Base-by-base conservation (phyloP, 2,113 vertebrate species). In the Galbula dea region DNA sequence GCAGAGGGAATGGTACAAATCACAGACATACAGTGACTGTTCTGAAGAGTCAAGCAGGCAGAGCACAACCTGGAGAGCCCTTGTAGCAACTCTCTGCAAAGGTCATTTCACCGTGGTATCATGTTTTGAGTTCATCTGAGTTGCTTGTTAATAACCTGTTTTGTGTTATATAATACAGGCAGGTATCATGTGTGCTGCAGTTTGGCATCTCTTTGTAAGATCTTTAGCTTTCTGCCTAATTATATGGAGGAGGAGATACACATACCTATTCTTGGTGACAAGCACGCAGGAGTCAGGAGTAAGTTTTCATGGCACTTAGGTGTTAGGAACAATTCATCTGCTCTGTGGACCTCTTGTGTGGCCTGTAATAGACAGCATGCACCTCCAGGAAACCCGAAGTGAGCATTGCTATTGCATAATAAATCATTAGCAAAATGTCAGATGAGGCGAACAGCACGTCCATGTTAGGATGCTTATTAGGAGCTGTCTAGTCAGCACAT, bases 71-170 rank as follows among this genome's bases (percentile, higher is more conserved):
- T 77, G 72, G 34, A 89, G 59, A 11, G 32, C 58, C 59, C 54
- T 77, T 0, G 3, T n/a, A 61, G 67, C 82, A 81, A 11, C 10
- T 7, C 39, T 86, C 90, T 81, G 54, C 83, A 92, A 88, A 78
- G 93, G 96, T 93, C 63, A 7, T 34, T 73, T 94, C 74, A 88
- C 90, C 6, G 0, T 21, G 51, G 89, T 96, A 49, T 95, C 93
- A 71, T 86, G 67, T 93, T 94, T 66, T 90, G 72, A 86, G 89
- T 93, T 96, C 84, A 62, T 68, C 36, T 39, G 88, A 80, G 85
- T 94, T 94, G 83, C 82, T 78, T 48, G 88, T 88, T 94, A 95
- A 88, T 89, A 96, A 88, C 54, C 73, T 69, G 85, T 92, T 69
- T 49, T 76, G 41, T 4, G 10, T 91, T 94, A 88, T 34, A 14